A percentile compares a stretch with the other conserved stretches of the same genome.
Evolutionary conservation across 1,140 invertebrate genomes (phyloP).

Genomic region (Leptopilina boulardi): DNA sequence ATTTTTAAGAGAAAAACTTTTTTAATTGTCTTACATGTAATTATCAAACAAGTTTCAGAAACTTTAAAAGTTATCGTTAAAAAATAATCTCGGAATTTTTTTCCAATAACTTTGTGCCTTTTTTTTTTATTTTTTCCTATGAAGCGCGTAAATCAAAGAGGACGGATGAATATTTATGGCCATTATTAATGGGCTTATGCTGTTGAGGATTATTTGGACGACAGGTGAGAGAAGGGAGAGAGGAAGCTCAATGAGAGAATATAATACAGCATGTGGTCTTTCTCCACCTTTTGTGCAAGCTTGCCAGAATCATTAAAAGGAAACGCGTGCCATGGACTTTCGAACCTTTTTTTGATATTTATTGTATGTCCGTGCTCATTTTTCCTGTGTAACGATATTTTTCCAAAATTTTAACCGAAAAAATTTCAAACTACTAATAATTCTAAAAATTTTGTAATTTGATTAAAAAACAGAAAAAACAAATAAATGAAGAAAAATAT

Average conservation of each 20-base stretch:
- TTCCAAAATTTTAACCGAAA: not conserved
- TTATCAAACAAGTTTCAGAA: not conserved
- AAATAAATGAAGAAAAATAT: no score
- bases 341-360: constrained; percentile 54
- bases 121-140: constrained; percentile 41
- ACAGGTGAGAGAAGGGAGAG: constrained; percentile 34
- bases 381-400: not conserved
- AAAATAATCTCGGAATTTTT: constrained; percentile 43
- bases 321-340: constrained; percentile 46
- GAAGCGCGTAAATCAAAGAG: constrained; percentile 60
- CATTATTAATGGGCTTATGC: constrained; percentile 65
- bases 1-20: not conserved
- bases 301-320: constrained; percentile 53
- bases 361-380: constrained; percentile 49
- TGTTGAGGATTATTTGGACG: constrained; percentile 62
- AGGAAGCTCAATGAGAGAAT: constrained; percentile 52
- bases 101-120: constrained; percentile 38
- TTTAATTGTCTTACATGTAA: not conserved
- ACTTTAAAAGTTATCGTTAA: constrained; percentile 27
- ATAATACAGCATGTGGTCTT: constrained; percentile 57
- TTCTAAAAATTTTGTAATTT: no score
- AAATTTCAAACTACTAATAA: not conserved
- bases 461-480: no score
- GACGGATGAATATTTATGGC: constrained; percentile 65
- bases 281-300: constrained; percentile 31